Evolutionary conservation across 2,113 vertebrate genomes (phyloP).

Genomic region (Oceanodroma tethys): DNA sequence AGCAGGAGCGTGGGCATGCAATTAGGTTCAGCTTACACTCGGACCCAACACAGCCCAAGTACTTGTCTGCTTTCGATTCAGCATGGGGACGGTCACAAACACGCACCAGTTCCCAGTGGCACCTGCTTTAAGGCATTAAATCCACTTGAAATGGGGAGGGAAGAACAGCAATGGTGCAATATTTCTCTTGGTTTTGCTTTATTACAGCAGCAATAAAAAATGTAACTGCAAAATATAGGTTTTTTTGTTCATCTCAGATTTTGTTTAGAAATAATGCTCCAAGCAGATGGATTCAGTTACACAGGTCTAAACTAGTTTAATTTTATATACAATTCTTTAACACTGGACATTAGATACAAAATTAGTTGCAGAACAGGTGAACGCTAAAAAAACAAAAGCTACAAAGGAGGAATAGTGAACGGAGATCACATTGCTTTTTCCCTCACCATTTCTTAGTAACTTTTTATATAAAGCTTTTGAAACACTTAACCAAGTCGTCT

Average conservation of each 20-base stretch:
- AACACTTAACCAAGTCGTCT: neutral
- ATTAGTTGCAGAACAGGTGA: neutral
- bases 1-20: accelerated
- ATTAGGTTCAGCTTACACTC: accelerated
- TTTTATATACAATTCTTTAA: neutral
- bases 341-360: neutral
- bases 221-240: neutral
- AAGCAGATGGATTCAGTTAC: neutral
- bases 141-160: neutral
- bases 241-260: neutral
- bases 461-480: neutral
- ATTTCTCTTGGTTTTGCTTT: neutral
- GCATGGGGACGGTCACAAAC: too few species aligned
- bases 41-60: neutral
- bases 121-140: neutral
- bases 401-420: neutral
- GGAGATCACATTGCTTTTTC: neutral
- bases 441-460: neutral
- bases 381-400: neutral
- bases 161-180: neutral
- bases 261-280: neutral
- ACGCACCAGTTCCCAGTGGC: neutral
- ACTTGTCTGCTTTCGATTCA: neutral
- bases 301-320: neutral
- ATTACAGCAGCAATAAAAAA: neutral